A percentile compares a stretch with the other conserved stretches of the same genome.
phyloP scores from a whole-genome alignment of 2,113 vertebrate genomes.

The Dicentrarchus labrax region DNA sequence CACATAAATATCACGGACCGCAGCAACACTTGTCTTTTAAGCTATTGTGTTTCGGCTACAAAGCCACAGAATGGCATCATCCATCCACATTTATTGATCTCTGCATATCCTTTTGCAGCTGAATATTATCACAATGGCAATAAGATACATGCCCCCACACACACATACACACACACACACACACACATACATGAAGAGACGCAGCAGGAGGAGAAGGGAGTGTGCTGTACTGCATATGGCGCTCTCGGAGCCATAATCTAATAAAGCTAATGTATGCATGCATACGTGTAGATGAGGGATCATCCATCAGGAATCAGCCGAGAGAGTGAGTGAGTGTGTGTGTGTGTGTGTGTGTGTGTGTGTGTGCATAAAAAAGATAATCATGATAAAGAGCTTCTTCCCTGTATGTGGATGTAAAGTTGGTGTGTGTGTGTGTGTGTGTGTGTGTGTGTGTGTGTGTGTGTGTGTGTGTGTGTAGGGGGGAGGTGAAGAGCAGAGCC shows the following conservation, averaged over 20 bases:
- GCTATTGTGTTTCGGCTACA: background rate
- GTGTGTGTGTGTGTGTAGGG: slow-evolving; percentile 10
- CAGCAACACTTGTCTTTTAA: background rate
- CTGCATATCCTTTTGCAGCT: slow-evolving; percentile 30
- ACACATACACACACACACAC: background rate
- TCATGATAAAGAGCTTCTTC: slow-evolving; percentile 61
- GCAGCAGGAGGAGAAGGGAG: slow-evolving; percentile 43
- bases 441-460: slow-evolving; percentile 26
- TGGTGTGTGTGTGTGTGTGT: slow-evolving; percentile 21
- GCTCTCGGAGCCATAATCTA: slow-evolving; percentile 62
- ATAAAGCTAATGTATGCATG: slow-evolving; percentile 75
- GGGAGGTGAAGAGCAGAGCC: slow-evolving; percentile 1
- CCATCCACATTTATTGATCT: slow-evolving; percentile 36
- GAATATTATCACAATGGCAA: slow-evolving; percentile 37
- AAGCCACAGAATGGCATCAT: slow-evolving; percentile 14
- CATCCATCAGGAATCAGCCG: slow-evolving; percentile 73
- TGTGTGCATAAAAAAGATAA: slow-evolving; percentile 50
- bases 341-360: slow-evolving; percentile 1
- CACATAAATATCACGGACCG: slow-evolving; percentile 24
- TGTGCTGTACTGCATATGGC: slow-evolving; percentile 57
- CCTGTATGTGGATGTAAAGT: slow-evolving; percentile 30
- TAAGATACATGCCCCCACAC: slow-evolving; percentile 11
- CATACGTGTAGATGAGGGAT: slow-evolving; percentile 66
- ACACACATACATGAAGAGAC: slow-evolving; percentile 26
- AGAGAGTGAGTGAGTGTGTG: slow-evolving; percentile 8